Base-by-base conservation (phyloP, 2,888 invertebrate species). In the Acanthopleura granulata region DNA sequence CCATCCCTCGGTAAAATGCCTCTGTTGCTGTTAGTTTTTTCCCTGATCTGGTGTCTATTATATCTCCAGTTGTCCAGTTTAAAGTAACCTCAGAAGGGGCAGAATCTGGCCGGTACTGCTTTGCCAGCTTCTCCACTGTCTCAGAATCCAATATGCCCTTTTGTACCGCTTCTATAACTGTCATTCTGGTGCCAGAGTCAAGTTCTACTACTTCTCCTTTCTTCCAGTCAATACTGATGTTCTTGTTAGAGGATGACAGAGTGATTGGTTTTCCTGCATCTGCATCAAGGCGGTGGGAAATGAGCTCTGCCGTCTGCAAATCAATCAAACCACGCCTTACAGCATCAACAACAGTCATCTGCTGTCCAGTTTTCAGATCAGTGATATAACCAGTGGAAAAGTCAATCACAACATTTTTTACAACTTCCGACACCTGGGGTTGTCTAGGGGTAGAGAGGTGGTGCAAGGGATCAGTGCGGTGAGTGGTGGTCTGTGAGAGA, bases 21-120 rank as follows among this genome's bases (percentile, higher is more conserved):
- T 96, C 94, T 76, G 94, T 93, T 74, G 98, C 94, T 12, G 93
- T 95, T 25, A 98, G 88, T 11, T 94, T 91, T 82, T 96, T 94
- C 66, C 96, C 95, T 77, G 95, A 93, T 18, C 78, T 77, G 50
- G 79, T 82, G 62, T 88, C 86, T 30, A 78, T 77, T 62, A 96
- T 84, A 29, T 83, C 82, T 12, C 94, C 95, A 0, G 96, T 96
- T 82, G 93, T 93, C 83, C 93, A 92, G 88, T 97, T 95, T 76
- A 97, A 93, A 40, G 80, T 79, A 49, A 87, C 84, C 22, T 81
- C 83, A 72, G 83, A 78, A 66, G 81, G 76, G 73, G 81, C 77
- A 27, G 79, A 78, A 29, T 83, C 73, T 49, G 77, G 75, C 16
- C 76, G 73, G 25, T 81, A 77, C 15, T 76, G 76, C 62, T 78